Evolutionary conservation across 2,888 invertebrate genomes (phyloP).

Genomic region (Lysandra bellargus): DNA sequence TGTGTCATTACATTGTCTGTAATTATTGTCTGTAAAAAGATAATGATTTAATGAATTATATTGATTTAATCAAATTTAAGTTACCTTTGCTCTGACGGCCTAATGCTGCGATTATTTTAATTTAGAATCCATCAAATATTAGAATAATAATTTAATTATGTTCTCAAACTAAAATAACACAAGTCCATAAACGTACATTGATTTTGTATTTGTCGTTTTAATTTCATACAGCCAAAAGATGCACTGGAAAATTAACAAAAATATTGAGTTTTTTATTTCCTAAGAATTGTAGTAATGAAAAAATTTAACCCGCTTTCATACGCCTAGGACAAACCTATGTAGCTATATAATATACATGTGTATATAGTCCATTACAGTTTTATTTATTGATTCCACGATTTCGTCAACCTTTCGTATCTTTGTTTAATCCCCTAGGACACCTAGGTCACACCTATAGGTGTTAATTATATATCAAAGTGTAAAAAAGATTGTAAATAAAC

Average conservation of each 20-base stretch:
- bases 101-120: background rate
- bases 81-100: background rate
- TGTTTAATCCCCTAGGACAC: conserved; percentile 18
- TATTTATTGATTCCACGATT: conserved; percentile 31
- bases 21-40: too few species aligned
- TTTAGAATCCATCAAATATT: background rate
- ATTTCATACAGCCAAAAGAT: background rate
- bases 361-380: conserved; percentile 45
- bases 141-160: background rate
- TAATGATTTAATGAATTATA: too few species aligned
- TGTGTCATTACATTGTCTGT: too few species aligned
- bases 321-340: conserved; percentile 25
- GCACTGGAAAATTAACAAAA: background rate
- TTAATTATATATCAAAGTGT: background rate
- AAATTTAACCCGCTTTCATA: background rate
- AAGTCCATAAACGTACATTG: too few species aligned
- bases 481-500: conserved; percentile 50
- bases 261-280: background rate
- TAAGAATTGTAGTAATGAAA: background rate
- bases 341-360: conserved; percentile 37
- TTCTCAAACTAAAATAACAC: background rate
- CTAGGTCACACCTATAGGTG: background rate
- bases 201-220: too few species aligned
- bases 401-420: conserved; percentile 32
- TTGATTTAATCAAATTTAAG: background rate